phyloP scores from a whole-genome alignment of 2,888 invertebrate genomes.

The Subacronicta megacephala region DNA sequence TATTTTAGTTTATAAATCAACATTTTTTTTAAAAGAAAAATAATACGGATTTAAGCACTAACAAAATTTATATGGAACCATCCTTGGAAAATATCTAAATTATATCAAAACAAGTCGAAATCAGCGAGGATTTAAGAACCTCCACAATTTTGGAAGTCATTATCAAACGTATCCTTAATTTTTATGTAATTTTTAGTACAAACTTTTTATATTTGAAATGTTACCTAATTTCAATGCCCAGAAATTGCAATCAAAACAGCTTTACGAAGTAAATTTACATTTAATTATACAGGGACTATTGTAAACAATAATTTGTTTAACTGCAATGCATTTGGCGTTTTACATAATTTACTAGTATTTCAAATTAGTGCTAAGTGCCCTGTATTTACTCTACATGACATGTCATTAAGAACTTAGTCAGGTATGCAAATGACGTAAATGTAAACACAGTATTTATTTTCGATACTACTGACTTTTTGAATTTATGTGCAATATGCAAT shows the following conservation, averaged over 20 bases:
- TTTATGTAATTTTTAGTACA: no score
- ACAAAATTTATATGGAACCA: no score
- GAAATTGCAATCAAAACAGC: not conserved
- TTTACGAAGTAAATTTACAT: not conserved
- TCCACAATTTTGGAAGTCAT: no score
- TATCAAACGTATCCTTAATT: no score
- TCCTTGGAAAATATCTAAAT: no score
- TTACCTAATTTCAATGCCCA: not conserved
- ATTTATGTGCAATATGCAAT: no score
- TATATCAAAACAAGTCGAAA: no score
- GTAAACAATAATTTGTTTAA: slow-evolving; percentile 32
- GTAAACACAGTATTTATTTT: not conserved
- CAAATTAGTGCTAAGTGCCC: slow-evolving; percentile 30
- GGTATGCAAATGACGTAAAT: slow-evolving; percentile 7
- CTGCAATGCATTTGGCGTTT: slow-evolving; percentile 13
- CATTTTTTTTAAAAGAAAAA: no score
- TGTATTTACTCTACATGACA: slow-evolving; percentile 16
- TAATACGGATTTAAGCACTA: no score
- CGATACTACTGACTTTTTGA: not conserved
- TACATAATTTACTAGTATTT: slow-evolving; percentile 35
- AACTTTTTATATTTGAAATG: no score
- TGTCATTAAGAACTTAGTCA: slow-evolving; percentile 28
- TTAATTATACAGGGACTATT: not conserved
- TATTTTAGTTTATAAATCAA: no score
- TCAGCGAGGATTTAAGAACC: no score